phyloP scores from a whole-genome alignment of 2,113 vertebrate species.

The Emydocephalus ijimae region DNA sequence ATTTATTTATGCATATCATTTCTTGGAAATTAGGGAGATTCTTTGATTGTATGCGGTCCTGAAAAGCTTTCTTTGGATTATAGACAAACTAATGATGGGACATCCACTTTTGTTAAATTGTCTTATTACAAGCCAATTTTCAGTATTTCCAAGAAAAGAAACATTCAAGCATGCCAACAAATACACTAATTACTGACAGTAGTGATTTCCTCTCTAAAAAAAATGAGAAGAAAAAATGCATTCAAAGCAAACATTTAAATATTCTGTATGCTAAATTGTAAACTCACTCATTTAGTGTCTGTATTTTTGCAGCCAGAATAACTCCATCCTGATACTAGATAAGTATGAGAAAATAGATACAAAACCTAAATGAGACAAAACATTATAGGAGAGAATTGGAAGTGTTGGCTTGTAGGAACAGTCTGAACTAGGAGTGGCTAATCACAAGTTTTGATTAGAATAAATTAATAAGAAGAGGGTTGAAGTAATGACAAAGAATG shows the following conservation, averaged over 20 bases:
- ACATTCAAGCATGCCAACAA: not conserved
- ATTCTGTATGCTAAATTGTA: not conserved
- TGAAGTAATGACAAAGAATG: not conserved
- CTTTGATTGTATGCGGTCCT: not conserved
- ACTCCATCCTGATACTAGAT: not conserved
- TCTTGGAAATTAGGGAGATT: not conserved
- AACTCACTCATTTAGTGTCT: not conserved
- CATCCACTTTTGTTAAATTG: not conserved
- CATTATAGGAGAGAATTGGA: not conserved
- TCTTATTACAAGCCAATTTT: not conserved
- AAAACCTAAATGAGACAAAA: not conserved
- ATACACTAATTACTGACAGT: not conserved
- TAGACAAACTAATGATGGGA: not conserved
- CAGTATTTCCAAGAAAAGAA: not conserved
- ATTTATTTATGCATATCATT: not conserved
- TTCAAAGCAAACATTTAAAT: not conserved
- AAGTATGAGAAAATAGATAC: not conserved
- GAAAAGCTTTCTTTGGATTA: not conserved
- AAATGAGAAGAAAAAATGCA: not conserved
- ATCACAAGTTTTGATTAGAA: not conserved
- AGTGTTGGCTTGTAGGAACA: not conserved
- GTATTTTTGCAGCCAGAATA: not conserved
- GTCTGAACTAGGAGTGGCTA: not conserved
- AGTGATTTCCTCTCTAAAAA: not conserved
- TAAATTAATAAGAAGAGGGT: not conserved